Conservation (phyloP, 2,888 invertebrate genomes). For the Platycheirus albimanus region DNA sequence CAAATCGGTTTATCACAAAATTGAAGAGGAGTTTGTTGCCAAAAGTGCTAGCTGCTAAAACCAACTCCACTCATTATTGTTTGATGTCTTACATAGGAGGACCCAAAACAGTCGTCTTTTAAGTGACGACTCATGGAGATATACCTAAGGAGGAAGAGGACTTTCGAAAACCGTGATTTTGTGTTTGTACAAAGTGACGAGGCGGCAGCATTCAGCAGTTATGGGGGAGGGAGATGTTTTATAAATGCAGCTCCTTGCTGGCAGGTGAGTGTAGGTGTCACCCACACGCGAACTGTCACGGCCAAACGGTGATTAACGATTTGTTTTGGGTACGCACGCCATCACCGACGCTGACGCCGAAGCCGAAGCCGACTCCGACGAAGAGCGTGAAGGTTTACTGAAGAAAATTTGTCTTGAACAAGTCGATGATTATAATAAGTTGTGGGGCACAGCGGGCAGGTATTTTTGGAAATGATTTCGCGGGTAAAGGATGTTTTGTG, state of each 20-base stretch:
- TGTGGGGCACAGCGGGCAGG: not conserved
- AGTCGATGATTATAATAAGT: not conserved
- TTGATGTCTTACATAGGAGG: slow-evolving; percentile 48
- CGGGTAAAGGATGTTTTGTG: not conserved
- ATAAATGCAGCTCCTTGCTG: slow-evolving; percentile 30
- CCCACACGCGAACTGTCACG: slow-evolving; percentile 59
- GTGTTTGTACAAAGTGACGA: slow-evolving; percentile 12
- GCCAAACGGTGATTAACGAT: slow-evolving; percentile 59
- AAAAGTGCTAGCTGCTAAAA: slow-evolving; percentile 28
- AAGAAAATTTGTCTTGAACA: slow-evolving; percentile 1
- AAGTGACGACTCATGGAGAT: slow-evolving; percentile 11
- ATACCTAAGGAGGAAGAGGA: slow-evolving; percentile 16
- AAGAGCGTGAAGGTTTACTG: not conserved
- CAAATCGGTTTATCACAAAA: slow-evolving; percentile 60
- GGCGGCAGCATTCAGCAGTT: not conserved
- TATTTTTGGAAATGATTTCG: not conserved
- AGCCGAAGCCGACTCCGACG: too few species aligned
- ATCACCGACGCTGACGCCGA: not conserved
- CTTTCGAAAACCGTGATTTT: slow-evolving; percentile 42
- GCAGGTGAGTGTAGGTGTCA: slow-evolving; percentile 59
- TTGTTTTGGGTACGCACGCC: slow-evolving; percentile 40
- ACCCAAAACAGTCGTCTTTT: slow-evolving; percentile 21
- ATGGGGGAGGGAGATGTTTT: slow-evolving; percentile 1
- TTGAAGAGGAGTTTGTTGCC: slow-evolving; percentile 60
- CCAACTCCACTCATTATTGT: slow-evolving; percentile 51